Evolutionary conservation across 2,797 vertebrate genomes (phyloP), one percentile per base, ranked within the genome.

Genomic region (Alca torda): DNA sequence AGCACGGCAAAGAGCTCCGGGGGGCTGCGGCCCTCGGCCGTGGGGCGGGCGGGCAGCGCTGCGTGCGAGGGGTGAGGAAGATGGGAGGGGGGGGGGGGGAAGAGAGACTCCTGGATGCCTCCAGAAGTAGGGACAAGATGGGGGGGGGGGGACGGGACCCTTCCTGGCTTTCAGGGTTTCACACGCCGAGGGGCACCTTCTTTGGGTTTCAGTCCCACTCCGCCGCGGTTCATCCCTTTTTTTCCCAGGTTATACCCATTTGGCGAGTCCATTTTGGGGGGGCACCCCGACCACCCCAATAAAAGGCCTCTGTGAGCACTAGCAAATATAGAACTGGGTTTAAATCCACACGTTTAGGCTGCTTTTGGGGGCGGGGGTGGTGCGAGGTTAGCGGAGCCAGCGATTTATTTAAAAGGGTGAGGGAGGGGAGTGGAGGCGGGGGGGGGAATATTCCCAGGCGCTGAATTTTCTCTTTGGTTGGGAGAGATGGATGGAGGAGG

Each of bases 401-500:
- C 37, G 50, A 69, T 78, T 86, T 90, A 77, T 89, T 87, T 65
- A 64, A 16, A 41, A 43, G 16, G 8, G 25, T 31, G 61, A n/a
- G 83, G 51, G 6, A 83, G 93, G 74, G 85, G 84, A 85, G 83
- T 51, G 25, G 26, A 51, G 50, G 10, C n/a, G 50, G 84, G 37
- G 84, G 61, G 68, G 67, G 87, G 82, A 25, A 88, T 91, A 86
- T 95, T 95, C 89, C 82, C 67, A 68, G 78, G 37, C 82, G 81
- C 77, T 87, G 91, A 80, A 77, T 80, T 89, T 87, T 78, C 78
- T 88, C 89, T 93, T 79, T 72, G 86, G 83, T 61, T 64, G 91
- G 89, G 93, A 95, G 91, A 95, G 91, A 97, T 93, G 93, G 95
- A 95, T 93, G 77, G 89, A 93, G 64, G 80, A 77, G 39, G 87